Evolutionary conservation across 2,113 vertebrate species (phyloP), one percentile per base, ranked within the genome.

Genomic region (Mus spicilegus): DNA sequence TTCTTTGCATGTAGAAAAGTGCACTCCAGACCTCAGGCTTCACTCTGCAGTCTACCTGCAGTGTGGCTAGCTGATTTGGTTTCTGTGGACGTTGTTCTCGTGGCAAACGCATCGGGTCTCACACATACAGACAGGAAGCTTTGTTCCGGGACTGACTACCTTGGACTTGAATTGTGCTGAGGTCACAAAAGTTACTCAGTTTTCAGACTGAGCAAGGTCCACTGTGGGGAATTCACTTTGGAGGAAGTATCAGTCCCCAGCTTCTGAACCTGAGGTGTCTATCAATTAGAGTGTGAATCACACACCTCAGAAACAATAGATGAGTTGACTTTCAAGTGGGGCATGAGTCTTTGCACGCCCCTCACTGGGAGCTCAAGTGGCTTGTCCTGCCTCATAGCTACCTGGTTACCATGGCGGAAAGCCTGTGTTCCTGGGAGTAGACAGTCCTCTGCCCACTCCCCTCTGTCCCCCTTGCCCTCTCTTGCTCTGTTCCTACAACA

Each of bases 221-320:
- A 7, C 69, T 85, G 1, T 28, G 13, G 26, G 20, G 22, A 51
- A 28, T 46, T 87, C 90, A 72, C 22, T 51, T 81, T 42, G 14
- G 16, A 12, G 39, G 20, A 51, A 5, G 0, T 5, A 1, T 69
- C 58, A 36, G 39, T 81, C 1, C 42, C 4, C 0, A 24, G 17
- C 72, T 56, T 70, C 39, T 42, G 61, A 76, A 93, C 82, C 20
- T 3, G 12, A 0, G 30, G 56, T 72, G 17, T 39, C 30, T 8
- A 3, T 63, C 30, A 56, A 0, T 54, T n/a, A 65, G n/a, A 87
- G 5, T 56, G 42, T 33, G 61, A 28, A 24, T 1, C 13, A 12
- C 3, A 7, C 16, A 20, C 0, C 1, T 2, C 33, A 26, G 61
- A 4, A 61, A 67, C 33, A 24, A 12, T 80, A 22, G 63, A 54